Percentiles rank a stretch among this genome's conserved stretches.
Conservation (phyloP, 2,113 vertebrate genomes). For the Okapia johnstoni region DNA sequence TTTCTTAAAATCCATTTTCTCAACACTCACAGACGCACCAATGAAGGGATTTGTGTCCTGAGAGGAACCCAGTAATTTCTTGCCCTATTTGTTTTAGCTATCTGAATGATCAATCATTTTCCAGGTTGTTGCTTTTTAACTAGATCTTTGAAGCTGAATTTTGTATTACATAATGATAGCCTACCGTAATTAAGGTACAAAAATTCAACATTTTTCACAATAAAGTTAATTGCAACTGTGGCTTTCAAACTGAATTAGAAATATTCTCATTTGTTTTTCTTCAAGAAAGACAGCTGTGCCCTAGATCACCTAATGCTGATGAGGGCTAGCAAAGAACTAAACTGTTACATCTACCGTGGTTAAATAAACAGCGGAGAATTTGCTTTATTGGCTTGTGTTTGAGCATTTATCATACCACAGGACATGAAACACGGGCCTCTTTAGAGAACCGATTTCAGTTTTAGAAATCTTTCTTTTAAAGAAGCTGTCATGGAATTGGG, state of each 20-base stretch:
- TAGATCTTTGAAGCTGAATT: conserved; percentile 20
- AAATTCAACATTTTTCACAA: background rate
- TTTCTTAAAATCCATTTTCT: background rate
- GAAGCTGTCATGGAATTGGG: background rate
- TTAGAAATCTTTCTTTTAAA: background rate
- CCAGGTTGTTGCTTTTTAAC: background rate
- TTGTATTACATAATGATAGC: background rate
- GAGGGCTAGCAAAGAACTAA: background rate
- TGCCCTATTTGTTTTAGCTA: background rate
- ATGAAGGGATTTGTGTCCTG: background rate
- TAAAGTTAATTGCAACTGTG: background rate
- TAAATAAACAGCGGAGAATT: background rate
- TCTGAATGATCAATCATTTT: background rate
- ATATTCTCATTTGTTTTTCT: background rate
- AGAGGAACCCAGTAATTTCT: background rate
- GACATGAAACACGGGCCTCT: background rate
- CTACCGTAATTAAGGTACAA: background rate
- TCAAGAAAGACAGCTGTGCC: background rate
- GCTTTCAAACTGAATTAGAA: background rate
- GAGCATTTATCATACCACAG: background rate
- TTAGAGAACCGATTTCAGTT: background rate
- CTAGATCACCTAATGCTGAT: background rate
- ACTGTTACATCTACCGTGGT: background rate
- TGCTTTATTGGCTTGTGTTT: background rate
- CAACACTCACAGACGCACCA: background rate